Base-by-base conservation (phyloP, 2,888 invertebrate species). In the Hartigia nigra region DNA sequence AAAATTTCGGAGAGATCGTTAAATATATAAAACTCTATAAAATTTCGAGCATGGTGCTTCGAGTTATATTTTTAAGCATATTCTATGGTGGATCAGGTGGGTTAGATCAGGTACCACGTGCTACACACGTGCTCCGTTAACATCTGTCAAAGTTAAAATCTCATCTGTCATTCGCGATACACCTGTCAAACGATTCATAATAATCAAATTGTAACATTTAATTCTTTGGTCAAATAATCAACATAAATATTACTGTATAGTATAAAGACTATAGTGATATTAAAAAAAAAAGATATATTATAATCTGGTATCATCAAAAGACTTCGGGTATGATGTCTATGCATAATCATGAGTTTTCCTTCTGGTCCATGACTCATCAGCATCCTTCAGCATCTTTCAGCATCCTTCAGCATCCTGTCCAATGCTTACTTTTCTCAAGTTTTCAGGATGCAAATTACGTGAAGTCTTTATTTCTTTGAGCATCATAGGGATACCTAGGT, bases 401-500 rank as follows among this genome's bases (percentile, higher is more conserved):
- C 23, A 9, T 55, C 55, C 9, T 34, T 23, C 23, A 39, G 23
- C 23, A 9, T 55, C 55, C 9, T 55, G 23, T 5, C 9, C 9
- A 55, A 55, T 55, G 55, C 23, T 55, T 55, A 55, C 23, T 55
- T 55, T 55, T 4, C 4, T 55, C 55, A 9, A 23, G 55, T 23
- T 32, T 12, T 72, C 14, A 34, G 31, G 12, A 82, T 76, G 81
- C 77, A 86, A 86, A 88, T 88, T 86, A 87, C 83, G 79, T 74
- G 70, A 74, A 83, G 82, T 83, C 80, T 86, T 84, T 84, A 84
- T 83, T 84, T 83, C 85, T 82, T 84, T 85, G 84, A 84, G 81
- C 55, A 9, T 23, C 55, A 23, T 55, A 55, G 55, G 55, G 14
- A 23, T 23, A 2, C 23, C 14, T 23, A 23, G 78, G 79, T 80